Conservation (phyloP, 2,797 vertebrate species). For the Myiotriccus ornatus region DNA sequence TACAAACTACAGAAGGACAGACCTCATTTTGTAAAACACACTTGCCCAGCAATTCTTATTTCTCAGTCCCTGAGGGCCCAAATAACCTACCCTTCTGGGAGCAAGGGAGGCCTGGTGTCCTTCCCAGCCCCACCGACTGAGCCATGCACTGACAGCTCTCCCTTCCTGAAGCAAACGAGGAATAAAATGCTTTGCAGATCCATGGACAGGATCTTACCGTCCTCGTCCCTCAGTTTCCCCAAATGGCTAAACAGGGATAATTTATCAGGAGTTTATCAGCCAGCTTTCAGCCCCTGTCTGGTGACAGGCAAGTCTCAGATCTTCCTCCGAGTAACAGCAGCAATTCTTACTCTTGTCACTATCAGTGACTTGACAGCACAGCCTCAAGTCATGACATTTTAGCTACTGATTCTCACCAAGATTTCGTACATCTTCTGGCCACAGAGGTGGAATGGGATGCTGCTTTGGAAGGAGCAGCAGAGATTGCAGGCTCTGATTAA, state of each 20-base stretch:
- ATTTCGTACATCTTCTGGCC: neutral
- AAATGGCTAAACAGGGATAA: neutral
- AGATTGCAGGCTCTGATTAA: neutral
- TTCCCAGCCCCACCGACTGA: neutral
- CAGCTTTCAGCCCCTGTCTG: neutral
- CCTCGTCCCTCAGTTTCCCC: neutral
- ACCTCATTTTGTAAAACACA: neutral
- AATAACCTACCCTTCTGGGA: neutral
- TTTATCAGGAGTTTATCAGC: neutral
- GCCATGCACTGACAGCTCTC: neutral
- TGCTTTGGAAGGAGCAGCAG: neutral
- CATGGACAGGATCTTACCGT: neutral
- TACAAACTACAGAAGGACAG: neutral
- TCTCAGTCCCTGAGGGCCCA: neutral
- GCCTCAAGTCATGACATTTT: constrained; percentile 6
- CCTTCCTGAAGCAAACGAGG: neutral
- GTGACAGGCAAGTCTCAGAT: neutral
- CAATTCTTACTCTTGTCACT: neutral
- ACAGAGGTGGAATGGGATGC: neutral
- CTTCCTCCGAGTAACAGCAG: neutral
- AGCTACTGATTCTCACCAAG: neutral
- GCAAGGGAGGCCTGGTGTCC: neutral
- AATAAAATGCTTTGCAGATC: neutral
- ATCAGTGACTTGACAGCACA: constrained; percentile 16
- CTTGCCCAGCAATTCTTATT: neutral